Evolutionary conservation across 2,888 invertebrate genomes (phyloP), one percentile per base, ranked within the genome.

Genomic region (Latheticus oryzae): DNA sequence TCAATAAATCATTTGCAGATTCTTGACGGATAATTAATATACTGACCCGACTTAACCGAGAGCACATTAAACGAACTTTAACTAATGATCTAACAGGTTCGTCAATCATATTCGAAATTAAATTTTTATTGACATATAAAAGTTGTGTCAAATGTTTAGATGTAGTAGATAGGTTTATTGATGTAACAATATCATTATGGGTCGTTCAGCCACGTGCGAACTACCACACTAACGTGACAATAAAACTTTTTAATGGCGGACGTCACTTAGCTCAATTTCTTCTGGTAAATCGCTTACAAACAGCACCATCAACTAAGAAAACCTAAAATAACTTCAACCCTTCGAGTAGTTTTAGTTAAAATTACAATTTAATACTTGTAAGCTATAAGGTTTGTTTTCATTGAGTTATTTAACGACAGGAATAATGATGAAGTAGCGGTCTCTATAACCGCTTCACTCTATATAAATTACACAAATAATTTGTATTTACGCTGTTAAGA

Each of bases 161-260:
- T 76, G 75, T 73, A 65, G 67, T 66, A 75, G 76, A 77, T 77
- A 73, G 73, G 76, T 77, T 77, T 77, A 78, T 78, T 78, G 78
- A 76, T 77, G 76, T 77, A 76, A 77, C 77, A 77, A 76, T 78
- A 77, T 77, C 77, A 76, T 78, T 77, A 77, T 74, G 71, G 73
- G 69, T 70, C 71, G 71, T 75, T 75, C 70, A 68, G 72, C 72
- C 76, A 75, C 78, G 77, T 78, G 78, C 76, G 74, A 77, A 77
- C 75, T 76, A 70, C 76, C 74, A 71, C 73, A 75, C 74, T 76
- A 75, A 77, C 75, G 72, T 69, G 74, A 72, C 76, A 75, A 78
- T 78, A 78, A 78, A 78, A 77, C 69, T 75, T 78, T 77, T 78
- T 78, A 77, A 78, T 78, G 78, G 75, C 75, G 69, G 65, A 72